Percentiles rank a stretch among this genome's conserved stretches.
Conservation (phyloP, 2,113 vertebrate genomes). For the Ivindomyrus marchei region DNA sequence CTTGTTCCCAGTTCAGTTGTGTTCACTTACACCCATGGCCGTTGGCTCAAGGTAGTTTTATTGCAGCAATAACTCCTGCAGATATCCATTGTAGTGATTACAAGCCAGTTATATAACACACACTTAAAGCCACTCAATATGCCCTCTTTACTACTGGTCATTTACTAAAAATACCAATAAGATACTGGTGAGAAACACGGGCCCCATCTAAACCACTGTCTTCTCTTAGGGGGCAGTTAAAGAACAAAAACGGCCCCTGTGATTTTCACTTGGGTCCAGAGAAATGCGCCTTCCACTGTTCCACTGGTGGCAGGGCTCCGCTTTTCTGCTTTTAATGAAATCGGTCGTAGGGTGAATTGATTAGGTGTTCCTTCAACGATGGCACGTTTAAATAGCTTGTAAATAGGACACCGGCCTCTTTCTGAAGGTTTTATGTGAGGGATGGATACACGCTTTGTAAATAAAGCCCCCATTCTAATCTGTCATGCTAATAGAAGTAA, state of each 20-base stretch:
- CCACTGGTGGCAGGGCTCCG: neutral
- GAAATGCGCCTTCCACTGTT: neutral
- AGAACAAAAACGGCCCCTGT: neutral
- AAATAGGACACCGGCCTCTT: neutral
- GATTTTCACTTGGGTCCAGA: neutral
- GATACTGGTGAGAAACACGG: neutral
- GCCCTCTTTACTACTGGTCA: neutral
- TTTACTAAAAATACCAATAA: constrained; percentile 5
- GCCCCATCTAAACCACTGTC: neutral
- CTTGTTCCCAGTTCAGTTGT: neutral
- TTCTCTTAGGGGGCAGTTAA: neutral
- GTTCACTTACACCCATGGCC: neutral
- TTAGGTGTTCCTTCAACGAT: neutral
- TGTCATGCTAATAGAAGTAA: neutral
- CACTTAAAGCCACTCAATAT: neutral
- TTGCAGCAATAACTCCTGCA: constrained; percentile 14
- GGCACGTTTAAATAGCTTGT: neutral
- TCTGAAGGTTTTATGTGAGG: neutral
- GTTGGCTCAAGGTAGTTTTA: neutral
- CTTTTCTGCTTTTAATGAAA: neutral
- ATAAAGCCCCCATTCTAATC: neutral
- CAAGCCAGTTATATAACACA: neutral
- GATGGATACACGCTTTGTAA: neutral
- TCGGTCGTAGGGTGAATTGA: neutral
- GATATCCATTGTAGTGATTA: constrained; percentile 5